Percentiles rank a stretch among this genome's conserved stretches.
Conservation (phyloP, 2,888 invertebrate species). For the Caenorhabditis angaria region DNA sequence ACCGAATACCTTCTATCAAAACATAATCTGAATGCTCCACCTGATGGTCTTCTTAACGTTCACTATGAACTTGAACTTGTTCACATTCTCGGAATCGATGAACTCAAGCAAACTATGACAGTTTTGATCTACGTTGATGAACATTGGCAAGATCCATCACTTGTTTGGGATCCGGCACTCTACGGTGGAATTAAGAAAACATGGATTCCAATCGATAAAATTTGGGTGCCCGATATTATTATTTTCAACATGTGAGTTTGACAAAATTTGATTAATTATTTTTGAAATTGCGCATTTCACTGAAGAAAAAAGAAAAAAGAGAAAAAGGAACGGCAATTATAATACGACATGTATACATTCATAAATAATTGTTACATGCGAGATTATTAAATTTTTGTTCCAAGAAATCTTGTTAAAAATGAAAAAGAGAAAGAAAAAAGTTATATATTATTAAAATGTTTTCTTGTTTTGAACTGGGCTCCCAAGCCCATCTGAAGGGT, state of each 20-base stretch:
- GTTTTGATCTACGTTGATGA: constrained; percentile 69
- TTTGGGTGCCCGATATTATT: constrained; percentile 88
- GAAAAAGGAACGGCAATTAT: too few species aligned
- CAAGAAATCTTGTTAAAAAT: too few species aligned
- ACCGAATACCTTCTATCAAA: constrained; percentile 63
- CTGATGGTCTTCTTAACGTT: constrained; percentile 65
- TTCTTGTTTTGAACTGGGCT: constrained; percentile 9
- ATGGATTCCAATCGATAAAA: constrained; percentile 83
- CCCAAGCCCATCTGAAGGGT: constrained; percentile 51
- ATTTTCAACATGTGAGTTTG: constrained; percentile 86
- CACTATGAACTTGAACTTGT: constrained; percentile 68
- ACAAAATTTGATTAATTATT: too few species aligned
- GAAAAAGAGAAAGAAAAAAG: too few species aligned
- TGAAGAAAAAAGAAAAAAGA: too few species aligned
- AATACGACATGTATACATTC: too few species aligned
- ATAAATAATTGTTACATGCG: too few species aligned
- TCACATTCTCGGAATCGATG: constrained; percentile 69
- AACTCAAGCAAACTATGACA: constrained; percentile 70
- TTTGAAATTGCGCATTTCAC: too few species aligned
- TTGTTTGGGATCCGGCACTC: constrained; percentile 85
- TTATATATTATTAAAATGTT: too few species aligned
- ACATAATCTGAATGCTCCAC: constrained; percentile 66
- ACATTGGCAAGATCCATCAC: constrained; percentile 85
- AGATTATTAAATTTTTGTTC: too few species aligned
- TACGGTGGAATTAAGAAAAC: constrained; percentile 85